phyloP scores from a whole-genome alignment of 1,140 invertebrate genomes.

The Oedothorax gibbosus region DNA sequence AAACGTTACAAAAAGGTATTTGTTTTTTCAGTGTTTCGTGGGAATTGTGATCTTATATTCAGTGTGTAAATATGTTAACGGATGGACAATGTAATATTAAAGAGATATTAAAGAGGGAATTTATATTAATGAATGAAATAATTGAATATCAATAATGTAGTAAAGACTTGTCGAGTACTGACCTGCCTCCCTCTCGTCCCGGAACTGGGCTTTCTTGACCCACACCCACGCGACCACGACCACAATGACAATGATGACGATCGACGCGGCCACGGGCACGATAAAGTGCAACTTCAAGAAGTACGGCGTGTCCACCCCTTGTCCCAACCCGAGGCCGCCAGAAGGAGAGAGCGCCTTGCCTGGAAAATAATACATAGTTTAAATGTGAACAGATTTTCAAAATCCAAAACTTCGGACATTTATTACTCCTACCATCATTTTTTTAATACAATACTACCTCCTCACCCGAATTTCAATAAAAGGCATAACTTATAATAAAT shows the following conservation, averaged over 20 bases:
- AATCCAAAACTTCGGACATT: too few species aligned
- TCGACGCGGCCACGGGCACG: constrained; percentile 58
- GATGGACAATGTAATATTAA: too few species aligned
- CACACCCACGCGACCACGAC: constrained; percentile 62
- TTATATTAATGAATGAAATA: too few species aligned
- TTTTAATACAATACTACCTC: too few species aligned
- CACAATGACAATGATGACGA: constrained; percentile 61
- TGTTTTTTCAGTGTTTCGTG: too few species aligned
- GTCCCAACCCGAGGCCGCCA: constrained; percentile 8
- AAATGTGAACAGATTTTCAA: too few species aligned
- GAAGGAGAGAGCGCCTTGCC: constrained; percentile 56
- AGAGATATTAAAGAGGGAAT: too few species aligned
- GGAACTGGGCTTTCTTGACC: constrained; percentile 60
- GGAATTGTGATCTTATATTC: not conserved
- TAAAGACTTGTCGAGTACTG: not conserved
- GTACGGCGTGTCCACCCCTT: constrained; percentile 48
- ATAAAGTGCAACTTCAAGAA: constrained; percentile 62
- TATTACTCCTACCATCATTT: too few species aligned
- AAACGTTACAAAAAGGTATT: too few species aligned
- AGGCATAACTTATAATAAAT: too few species aligned
- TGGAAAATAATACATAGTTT: not conserved
- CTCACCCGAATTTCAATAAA: too few species aligned
- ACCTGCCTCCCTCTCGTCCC: constrained; percentile 59
- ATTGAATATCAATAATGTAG: too few species aligned
- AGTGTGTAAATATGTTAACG: not conserved